phyloP scores from a whole-genome alignment of 2,113 vertebrate genomes.

The Istiophorus platypterus region DNA sequence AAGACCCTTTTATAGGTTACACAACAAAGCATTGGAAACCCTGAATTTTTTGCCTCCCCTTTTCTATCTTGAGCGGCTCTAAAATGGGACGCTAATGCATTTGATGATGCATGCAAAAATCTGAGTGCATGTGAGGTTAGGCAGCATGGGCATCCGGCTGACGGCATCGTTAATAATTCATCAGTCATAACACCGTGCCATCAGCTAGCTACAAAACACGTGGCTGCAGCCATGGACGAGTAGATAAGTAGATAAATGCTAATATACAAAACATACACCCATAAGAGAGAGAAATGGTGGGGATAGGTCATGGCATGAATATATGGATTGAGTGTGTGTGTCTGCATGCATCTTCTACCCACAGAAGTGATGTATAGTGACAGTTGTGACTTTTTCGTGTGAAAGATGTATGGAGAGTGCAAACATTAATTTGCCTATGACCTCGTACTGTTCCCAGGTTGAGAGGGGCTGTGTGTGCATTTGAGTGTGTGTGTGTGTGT shows the following conservation, averaged over 20 bases:
- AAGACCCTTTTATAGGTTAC: constrained; percentile 51
- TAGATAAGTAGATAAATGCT: constrained; percentile 40
- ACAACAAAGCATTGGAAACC: constrained; percentile 61
- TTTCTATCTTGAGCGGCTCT: constrained; percentile 67
- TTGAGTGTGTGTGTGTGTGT: constrained; percentile 27
- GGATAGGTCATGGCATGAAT: neutral
- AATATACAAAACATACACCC: neutral
- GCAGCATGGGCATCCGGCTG: constrained; percentile 50
- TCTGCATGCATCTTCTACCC: neutral
- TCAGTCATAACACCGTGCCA: constrained; percentile 24
- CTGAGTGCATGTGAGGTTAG: constrained; percentile 65
- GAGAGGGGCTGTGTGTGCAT: neutral
- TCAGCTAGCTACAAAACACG: constrained; percentile 19
- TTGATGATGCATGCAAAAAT: constrained; percentile 68
- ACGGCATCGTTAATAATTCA: constrained; percentile 67
- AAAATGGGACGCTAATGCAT: constrained; percentile 61
- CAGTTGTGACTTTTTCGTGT: constrained; percentile 46
- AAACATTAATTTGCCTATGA: constrained; percentile 29
- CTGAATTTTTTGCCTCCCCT: constrained; percentile 40
- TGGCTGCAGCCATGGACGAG: constrained; percentile 6
- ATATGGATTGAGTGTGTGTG: constrained; percentile 14
- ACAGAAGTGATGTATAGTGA: constrained; percentile 47
- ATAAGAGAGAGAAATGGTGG: neutral
- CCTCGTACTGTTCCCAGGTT: constrained; percentile 15
- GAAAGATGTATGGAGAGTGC: constrained; percentile 54